A percentile compares a stretch with the other conserved stretches of the same genome.
Conservation (phyloP, 1,140 invertebrate genomes). For the Diuraphis noxia region DNA sequence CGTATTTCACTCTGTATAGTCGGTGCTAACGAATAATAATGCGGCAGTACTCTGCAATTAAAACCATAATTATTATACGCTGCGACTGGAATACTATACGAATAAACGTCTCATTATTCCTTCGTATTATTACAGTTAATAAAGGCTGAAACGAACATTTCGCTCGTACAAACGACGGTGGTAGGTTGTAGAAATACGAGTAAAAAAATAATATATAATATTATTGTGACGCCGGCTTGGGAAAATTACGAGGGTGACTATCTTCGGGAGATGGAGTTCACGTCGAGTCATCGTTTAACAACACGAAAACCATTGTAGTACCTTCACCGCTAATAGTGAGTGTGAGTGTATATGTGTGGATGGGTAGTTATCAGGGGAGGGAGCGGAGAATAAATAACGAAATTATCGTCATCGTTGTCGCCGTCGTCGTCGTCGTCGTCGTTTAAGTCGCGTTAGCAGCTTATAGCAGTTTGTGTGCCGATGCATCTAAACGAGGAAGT, state of each 20-base stretch:
- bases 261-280: neutral
- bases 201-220: neutral
- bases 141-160: neutral
- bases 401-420: neutral
- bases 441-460: neutral
- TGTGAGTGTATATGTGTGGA: too few relatives aligned
- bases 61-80: neutral
- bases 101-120: slow-evolving; percentile 3
- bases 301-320: neutral
- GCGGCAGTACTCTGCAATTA: neutral
- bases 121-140: neutral
- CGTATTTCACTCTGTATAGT: neutral
- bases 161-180: neutral
- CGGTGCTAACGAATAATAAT: neutral
- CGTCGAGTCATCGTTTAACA: neutral
- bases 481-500: too few relatives aligned
- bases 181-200: neutral
- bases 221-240: neutral
- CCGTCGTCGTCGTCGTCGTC: too few relatives aligned
- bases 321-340: neutral
- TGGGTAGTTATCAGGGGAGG: too few relatives aligned
- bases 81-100: neutral
- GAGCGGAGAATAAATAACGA: neutral
- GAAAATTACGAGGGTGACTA: neutral
- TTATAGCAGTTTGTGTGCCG: neutral